Base-by-base conservation (phyloP, 2,797 vertebrate species). In the Scleropages formosus region DNA sequence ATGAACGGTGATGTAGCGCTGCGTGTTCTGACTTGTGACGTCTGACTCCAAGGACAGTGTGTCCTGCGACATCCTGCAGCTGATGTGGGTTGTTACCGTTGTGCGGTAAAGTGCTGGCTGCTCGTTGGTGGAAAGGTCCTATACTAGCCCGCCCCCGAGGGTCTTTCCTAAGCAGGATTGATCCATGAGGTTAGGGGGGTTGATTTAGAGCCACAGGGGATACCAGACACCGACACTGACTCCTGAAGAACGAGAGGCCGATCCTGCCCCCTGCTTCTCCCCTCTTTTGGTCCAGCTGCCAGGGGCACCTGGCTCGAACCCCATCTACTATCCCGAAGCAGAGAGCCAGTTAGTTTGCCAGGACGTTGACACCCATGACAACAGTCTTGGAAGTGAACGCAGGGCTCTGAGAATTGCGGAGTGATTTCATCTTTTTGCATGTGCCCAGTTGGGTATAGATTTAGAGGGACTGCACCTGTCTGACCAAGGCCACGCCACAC, bases 181-280 rank as follows among this genome's bases (percentile, higher is more conserved):
- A 12, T 56, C 18, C 9, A 2, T 53, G 2, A 9, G 53, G 53
- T 1, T 4, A 8, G 2, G 4, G 59, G 20, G 2, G 3, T 46
- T 67, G 65, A 39, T 67, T 67, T 39, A 9, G n/a, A 31, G 65
- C 65, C 39, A 46, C 66, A 69, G 22, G 44, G 47, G 66, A 49
- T 20, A 69, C 66, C 44, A 24, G 66, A 69, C 47, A 11, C 66
- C 66, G 49, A 16, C 10, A 20, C 65, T 44, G 44, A 67, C 65
- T 67, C 65, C 31, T 22, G 16, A 67, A 11, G 65, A 67, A 49
- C 39, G 65, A 67, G 22, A 67, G 65, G 65, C 53, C 53, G 18
- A n/a, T 64, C 62, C 64, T 15, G 15, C 62, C 39, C 13, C 31
- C 27, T 6, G 31, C 58, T 10, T 24, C 8, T 12, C n/a, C 60